Base-by-base conservation (phyloP, 2,888 invertebrate genomes). In the Callyntrura sp. region DNA sequence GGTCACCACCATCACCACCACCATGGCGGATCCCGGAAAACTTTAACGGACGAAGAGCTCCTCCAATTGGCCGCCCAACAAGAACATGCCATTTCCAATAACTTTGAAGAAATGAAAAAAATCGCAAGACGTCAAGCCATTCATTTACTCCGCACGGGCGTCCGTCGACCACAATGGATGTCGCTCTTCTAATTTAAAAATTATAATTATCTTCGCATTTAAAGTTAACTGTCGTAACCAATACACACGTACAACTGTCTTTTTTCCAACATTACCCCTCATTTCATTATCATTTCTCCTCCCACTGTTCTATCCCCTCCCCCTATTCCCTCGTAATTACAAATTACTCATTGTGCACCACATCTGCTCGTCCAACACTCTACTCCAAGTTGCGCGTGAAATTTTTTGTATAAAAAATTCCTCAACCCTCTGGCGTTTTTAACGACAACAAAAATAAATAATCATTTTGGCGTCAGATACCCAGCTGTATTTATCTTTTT, bases 41-140 rank as follows among this genome's bases (percentile, higher is more conserved):
- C 28, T 5, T 17, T 51, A 0, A 43, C 78, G 48, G 86, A 86
- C 0, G 86, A 86, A 28, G 86, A 86, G 48, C 12, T 48, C n/a
- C 43, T 25, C 5, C 76, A 60, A 5, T 6, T 78, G 25, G 83
- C 82, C 0, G 62, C 62, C 8, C 70, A 87, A 25, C 35, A 82
- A 14, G 90, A 90, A 48, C 48, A 76, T 25, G 81, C 84, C 11
- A 83, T 87, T n/a, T 81, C 88, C 12, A 65, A 82, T 25, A 88
- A 91, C 35, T 92, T 91, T 85, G 91, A 91, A n/a, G 91, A 92
- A 11, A 86, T 92, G 79, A 90, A 90, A 51, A 82, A 88, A 60
- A 81, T 92, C 2, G 92, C 92, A 14, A 86, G 91, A 35, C 84
- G 88, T 35, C 91, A 92, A 70, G 92, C 92, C 3, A 45, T 87